Conservation (phyloP, 2,888 invertebrate genomes). For the Leptopterna dolabrata region DNA sequence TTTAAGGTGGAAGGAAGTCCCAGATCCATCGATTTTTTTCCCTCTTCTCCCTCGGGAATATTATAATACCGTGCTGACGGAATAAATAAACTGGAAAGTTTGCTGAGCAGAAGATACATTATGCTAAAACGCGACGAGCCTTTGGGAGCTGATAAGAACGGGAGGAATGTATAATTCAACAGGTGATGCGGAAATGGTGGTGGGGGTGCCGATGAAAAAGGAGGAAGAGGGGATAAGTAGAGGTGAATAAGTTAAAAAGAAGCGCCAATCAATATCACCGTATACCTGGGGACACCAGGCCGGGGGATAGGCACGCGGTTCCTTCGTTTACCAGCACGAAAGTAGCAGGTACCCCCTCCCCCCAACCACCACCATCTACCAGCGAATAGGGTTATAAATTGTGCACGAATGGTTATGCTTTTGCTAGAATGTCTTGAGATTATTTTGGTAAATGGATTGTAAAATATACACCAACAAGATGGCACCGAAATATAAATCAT, state of each 20-base stretch:
- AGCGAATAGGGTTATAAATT: too few species aligned
- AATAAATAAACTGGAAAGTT: slow-evolving; percentile 35
- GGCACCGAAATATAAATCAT: too few species aligned
- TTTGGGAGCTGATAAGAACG: slow-evolving; percentile 34
- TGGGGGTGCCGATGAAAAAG: not conserved
- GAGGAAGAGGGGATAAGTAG: slow-evolving; percentile 7
- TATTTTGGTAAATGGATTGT: too few species aligned
- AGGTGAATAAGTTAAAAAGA: slow-evolving; percentile 41
- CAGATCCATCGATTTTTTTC: not conserved
- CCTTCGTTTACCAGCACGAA: not conserved
- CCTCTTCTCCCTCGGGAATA: not conserved
- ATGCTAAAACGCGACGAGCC: slow-evolving; percentile 43
- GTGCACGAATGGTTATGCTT: too few species aligned
- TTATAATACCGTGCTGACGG: slow-evolving; percentile 21
- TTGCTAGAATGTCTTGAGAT: too few species aligned
- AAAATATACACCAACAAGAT: too few species aligned
- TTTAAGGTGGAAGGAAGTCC: not conserved
- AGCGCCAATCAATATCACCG: slow-evolving; percentile 36
- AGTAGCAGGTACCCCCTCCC: too few species aligned
- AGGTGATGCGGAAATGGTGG: slow-evolving; percentile 27
- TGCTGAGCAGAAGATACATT: slow-evolving; percentile 30
- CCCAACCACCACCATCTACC: too few species aligned
- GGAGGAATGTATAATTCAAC: slow-evolving; percentile 43
- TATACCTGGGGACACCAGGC: not conserved
- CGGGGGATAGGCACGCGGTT: not conserved